These are phyloP conservation scores for Clavelina lepadiformis DNA, from an alignment of 23 tunicate genomes.

Conservation along the genomic window DNA sequence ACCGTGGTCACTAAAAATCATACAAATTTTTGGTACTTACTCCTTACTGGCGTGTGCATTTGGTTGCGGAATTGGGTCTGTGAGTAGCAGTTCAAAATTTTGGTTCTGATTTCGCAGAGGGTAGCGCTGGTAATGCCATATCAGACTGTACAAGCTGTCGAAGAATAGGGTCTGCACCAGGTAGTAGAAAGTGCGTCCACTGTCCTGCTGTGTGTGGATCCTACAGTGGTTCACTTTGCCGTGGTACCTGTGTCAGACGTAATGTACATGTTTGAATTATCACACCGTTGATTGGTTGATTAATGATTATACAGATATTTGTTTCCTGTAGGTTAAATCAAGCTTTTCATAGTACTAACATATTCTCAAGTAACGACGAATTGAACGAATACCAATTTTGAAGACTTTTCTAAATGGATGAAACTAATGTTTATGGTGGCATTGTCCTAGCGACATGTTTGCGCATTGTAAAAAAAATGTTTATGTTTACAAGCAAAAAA, in stretches of 20 bases:
- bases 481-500: no score
- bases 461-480: no score
- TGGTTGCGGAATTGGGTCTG: slow-evolving; percentile 82
- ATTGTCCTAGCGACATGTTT: no score
- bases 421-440: no score
- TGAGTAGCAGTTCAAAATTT: slow-evolving; percentile 50
- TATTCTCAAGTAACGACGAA: no score
- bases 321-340: no score
- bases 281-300: not conserved
- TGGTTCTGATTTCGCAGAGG: slow-evolving; percentile 51
- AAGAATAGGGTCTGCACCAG: slow-evolving; percentile 33
- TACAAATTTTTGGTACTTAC: no score
- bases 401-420: no score
- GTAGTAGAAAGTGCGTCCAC: slow-evolving; percentile 43
- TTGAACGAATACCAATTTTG: no score
- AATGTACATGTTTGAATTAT: not conserved
- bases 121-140: slow-evolving; percentile 71
- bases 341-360: no score
- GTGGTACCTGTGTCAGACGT: slow-evolving; percentile 69
- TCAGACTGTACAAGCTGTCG: slow-evolving; percentile 71
- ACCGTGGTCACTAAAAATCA: no score
- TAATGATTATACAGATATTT: not conserved
- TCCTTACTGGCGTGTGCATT: slow-evolving; percentile 76
- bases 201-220: slow-evolving; percentile 29
- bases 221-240: slow-evolving; percentile 74